Percentiles rank a stretch among this genome's conserved stretches.
Conservation (phyloP, 2,797 vertebrate genomes). For the Karalla daura region DNA sequence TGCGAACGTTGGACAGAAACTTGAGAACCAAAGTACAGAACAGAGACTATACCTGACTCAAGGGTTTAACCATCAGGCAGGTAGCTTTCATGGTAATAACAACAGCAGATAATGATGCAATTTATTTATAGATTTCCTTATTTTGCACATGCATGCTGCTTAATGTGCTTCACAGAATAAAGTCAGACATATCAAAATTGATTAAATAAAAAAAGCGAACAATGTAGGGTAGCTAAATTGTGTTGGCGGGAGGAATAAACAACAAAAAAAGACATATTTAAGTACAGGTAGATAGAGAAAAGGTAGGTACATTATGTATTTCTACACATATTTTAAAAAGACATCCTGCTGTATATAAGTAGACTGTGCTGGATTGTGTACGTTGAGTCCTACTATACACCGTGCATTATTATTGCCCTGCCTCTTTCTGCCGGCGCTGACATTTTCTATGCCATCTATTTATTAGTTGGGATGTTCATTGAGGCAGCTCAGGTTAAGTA, state of each 20-base stretch:
- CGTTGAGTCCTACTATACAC: slow-evolving; percentile 11
- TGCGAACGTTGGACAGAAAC: slow-evolving; percentile 78
- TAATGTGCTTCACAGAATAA: slow-evolving; percentile 4
- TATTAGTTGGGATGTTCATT: slow-evolving; percentile 84
- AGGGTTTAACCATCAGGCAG: slow-evolving; percentile 52
- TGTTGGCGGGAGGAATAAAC: slow-evolving; percentile 7
- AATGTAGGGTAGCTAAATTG: not conserved
- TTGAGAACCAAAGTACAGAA: slow-evolving; percentile 71
- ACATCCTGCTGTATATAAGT: slow-evolving; percentile 12
- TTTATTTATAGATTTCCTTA: slow-evolving; percentile 22
- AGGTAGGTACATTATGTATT: too few relatives aligned
- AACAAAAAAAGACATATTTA: slow-evolving; percentile 10
- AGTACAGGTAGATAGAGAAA: not conserved
- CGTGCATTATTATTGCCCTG: slow-evolving; percentile 57
- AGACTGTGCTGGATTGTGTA: slow-evolving; percentile 7
- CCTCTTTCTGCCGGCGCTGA: slow-evolving; percentile 65
- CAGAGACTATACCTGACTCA: slow-evolving; percentile 63
- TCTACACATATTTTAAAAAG: slow-evolving; percentile 3
- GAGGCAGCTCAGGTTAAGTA: slow-evolving; percentile 85
- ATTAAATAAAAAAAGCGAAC: not conserved
- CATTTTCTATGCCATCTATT: slow-evolving; percentile 85
- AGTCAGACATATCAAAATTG: slow-evolving; percentile 9
- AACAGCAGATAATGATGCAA: slow-evolving; percentile 9
- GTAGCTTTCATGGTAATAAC: slow-evolving; percentile 50
- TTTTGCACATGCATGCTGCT: slow-evolving; percentile 19